A percentile compares a stretch with the other conserved stretches of the same genome.
These are phyloP conservation scores for Nemotelus pantherinus DNA, from an alignment of 2,888 invertebrate genomes.

Conservation along the genomic window DNA sequence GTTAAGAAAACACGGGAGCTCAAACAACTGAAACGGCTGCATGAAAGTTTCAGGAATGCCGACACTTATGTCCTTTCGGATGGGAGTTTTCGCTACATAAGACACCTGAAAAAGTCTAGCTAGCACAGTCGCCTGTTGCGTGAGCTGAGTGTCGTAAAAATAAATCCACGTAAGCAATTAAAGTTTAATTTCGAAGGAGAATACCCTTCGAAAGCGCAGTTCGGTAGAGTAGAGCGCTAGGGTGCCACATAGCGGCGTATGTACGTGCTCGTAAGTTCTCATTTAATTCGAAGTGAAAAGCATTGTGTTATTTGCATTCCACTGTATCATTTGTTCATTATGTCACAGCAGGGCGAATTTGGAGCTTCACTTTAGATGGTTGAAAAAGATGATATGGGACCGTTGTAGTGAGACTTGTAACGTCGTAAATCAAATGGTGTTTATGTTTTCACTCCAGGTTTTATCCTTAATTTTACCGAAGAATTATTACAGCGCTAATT, in stretches of 20 bases:
- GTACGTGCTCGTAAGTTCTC: slow-evolving; percentile 25
- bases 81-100: background rate
- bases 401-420: slow-evolving; percentile 13
- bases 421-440: slow-evolving; percentile 38
- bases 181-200: slow-evolving; percentile 47
- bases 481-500: slow-evolving; percentile 43
- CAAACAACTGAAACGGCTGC: background rate
- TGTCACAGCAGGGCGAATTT: background rate
- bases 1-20: background rate
- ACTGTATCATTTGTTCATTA: slow-evolving; percentile 42
- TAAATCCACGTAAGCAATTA: slow-evolving; percentile 50
- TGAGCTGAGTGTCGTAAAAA: slow-evolving; percentile 49
- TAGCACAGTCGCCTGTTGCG: slow-evolving; percentile 47
- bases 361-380: background rate
- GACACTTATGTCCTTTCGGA: background rate
- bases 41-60: slow-evolving; percentile 33
- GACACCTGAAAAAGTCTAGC: slow-evolving; percentile 14
- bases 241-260: slow-evolving; percentile 16
- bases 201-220: background rate
- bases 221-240: background rate
- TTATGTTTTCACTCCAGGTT: slow-evolving; percentile 41
- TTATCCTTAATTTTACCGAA: slow-evolving; percentile 36
- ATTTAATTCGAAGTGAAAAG: slow-evolving; percentile 25
- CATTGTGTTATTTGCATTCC: slow-evolving; percentile 41
- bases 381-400: background rate